phyloP scores from a whole-genome alignment of 2,888 invertebrate genomes.

The Odontocolon sp. region DNA sequence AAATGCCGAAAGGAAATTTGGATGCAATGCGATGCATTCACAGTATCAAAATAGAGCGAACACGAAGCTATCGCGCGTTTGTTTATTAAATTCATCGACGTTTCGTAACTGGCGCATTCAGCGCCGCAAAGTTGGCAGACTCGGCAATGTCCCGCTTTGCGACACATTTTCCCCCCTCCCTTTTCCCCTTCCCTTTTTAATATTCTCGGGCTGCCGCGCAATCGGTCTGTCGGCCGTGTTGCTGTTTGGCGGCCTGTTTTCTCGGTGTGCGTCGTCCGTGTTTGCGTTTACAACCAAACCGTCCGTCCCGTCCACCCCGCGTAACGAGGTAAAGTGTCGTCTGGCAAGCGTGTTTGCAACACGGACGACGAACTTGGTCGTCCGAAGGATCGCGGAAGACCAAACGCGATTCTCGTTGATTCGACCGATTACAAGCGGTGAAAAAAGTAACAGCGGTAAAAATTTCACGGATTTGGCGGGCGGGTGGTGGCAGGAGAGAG shows the following conservation, averaged over 20 bases:
- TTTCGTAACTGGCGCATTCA: neutral
- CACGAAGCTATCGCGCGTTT: neutral
- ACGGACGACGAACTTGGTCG: neutral
- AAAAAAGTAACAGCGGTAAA: neutral
- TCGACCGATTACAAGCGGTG: neutral
- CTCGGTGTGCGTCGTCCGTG: conserved; percentile 12
- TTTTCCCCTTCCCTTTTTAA: neutral
- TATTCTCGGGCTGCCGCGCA: neutral
- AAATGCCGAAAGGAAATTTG: too few species aligned
- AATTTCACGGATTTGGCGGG: conserved; percentile 11
- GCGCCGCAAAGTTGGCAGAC: conserved; percentile 6
- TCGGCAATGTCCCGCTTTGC: neutral
- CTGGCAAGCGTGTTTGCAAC: too few species aligned
- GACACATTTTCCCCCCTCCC: neutral
- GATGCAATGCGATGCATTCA: too few species aligned
- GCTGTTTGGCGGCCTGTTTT: conserved; percentile 44
- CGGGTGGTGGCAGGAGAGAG: conserved; percentile 23
- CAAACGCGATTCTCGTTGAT: neutral
- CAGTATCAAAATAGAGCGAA: too few species aligned
- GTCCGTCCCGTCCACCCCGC: conserved; percentile 23
- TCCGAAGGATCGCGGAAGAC: neutral
- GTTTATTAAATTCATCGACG: neutral
- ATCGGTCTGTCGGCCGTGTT: conserved; percentile 24
- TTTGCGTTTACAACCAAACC: conserved; percentile 20
- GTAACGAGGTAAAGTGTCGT: too few species aligned